These are phyloP conservation scores for Ischnura elegans DNA, from an alignment of 2,888 invertebrate species.

Conservation along the genomic window DNA sequence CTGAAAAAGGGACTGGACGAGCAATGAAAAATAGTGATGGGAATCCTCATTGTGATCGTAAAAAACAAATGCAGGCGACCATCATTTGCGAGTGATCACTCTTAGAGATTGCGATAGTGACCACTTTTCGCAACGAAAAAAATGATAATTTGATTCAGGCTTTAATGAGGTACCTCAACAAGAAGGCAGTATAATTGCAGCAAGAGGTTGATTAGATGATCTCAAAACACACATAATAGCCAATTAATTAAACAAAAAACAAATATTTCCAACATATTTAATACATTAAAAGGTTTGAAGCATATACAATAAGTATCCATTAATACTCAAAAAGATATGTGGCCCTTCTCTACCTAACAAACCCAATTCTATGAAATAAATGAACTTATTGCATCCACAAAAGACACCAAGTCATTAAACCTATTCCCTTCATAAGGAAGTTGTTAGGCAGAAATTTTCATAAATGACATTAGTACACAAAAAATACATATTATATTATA, in stretches of 20 bases:
- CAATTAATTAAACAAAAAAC: neutral
- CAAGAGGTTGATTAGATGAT: too few species aligned
- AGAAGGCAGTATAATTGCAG: too few species aligned
- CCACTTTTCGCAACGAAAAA: too few species aligned
- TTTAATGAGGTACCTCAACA: too few species aligned
- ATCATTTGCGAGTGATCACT: too few species aligned
- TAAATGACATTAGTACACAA: slow-evolving; percentile 43
- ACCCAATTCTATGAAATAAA: slow-evolving; percentile 53
- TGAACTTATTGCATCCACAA: slow-evolving; percentile 34
- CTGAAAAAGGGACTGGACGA: too few species aligned
- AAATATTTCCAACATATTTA: slow-evolving; percentile 41
- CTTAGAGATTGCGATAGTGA: too few species aligned
- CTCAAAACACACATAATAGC: neutral
- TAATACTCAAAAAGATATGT: slow-evolving; percentile 10
- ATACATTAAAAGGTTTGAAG: slow-evolving; percentile 55
- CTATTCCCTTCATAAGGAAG: neutral
- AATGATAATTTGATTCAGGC: too few species aligned
- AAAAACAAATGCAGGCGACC: too few species aligned
- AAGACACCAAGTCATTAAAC: slow-evolving; percentile 39
- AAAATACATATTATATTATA: slow-evolving; percentile 32
- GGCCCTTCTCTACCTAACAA: slow-evolving; percentile 52
- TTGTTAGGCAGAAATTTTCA: slow-evolving; percentile 53
- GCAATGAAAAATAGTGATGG: too few species aligned
- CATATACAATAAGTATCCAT: slow-evolving; percentile 54
- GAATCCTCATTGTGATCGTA: too few species aligned